A percentile compares a stretch with the other conserved stretches of the same genome.
Evolutionary conservation across 92 coral and sea anemone genomes (phyloP).

Genomic region (Plumapathes pennacea): DNA sequence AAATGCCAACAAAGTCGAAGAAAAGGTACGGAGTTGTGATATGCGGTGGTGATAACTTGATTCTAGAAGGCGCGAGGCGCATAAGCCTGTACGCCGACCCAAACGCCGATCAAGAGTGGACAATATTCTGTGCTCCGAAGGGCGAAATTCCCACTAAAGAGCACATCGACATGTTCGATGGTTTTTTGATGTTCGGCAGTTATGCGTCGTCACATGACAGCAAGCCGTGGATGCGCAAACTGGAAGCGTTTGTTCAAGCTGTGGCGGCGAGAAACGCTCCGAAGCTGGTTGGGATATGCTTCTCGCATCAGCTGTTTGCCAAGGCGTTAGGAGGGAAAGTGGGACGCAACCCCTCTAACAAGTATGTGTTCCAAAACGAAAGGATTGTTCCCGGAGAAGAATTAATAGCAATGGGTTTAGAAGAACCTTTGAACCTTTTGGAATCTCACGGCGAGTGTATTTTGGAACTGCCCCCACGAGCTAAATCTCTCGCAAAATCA

Average conservation of each 20-base stretch:
- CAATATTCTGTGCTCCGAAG: slow-evolving; percentile 32
- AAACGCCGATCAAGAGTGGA: slow-evolving; percentile 52
- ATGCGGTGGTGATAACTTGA: no score
- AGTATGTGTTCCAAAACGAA: slow-evolving; percentile 70
- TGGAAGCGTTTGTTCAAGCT: slow-evolving; percentile 40
- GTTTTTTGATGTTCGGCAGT: slow-evolving; percentile 75
- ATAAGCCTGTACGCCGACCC: no score
- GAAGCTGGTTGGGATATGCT: slow-evolving; percentile 75
- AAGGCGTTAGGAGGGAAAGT: slow-evolving; percentile 83
- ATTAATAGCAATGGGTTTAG: slow-evolving; percentile 30
- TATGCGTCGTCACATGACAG: slow-evolving; percentile 61
- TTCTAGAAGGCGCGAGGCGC: no score
- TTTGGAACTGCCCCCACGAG: slow-evolving; percentile 63
- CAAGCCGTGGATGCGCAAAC: slow-evolving; percentile 54
- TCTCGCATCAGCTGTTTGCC: slow-evolving; percentile 78
- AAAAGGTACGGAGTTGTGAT: no score
- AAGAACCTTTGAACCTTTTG: slow-evolving; percentile 50
- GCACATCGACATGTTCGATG: slow-evolving; percentile 61
- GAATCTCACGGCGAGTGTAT: slow-evolving; percentile 83
- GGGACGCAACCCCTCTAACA: slow-evolving; percentile 61
- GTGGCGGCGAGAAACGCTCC: slow-evolving; percentile 37
- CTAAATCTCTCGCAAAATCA: slow-evolving; percentile 65
- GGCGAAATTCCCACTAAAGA: slow-evolving; percentile 60
- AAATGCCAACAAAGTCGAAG: no score
- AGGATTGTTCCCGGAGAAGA: slow-evolving; percentile 31